Evolutionary conservation across 2,113 vertebrate species (phyloP), one percentile per base, ranked within the genome.

Genomic region (chimpanzee (Pan troglodytes)): DNA sequence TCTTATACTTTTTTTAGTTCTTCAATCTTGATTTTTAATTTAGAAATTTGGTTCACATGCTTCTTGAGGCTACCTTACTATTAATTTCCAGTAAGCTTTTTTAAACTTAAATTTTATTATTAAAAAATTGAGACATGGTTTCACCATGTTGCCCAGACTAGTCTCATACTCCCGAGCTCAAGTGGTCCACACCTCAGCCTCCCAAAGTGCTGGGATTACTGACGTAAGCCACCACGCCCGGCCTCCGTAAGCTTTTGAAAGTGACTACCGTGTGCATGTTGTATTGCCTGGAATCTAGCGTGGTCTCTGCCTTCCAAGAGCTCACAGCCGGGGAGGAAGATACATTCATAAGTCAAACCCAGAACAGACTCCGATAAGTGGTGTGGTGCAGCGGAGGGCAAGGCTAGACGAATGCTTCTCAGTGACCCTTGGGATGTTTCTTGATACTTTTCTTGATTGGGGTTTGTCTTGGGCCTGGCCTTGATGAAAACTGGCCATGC

Each of bases 21-120:
- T 92, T 72, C 50, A 14, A 1, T 72, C 85, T 76, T 89, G 43
- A 70, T 70, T 93, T 93, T 93, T 57, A 64, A 23, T 61, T 83
- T 80, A 20, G 38, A 94, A 84, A 38, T 72, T 23, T n/a, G 48
- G 18, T n/a, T 68, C 18, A 2, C 45, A 2, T 82, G 80, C 17
- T 0, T 88, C 57, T 70, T 93, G 67, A 67, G 50, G 43, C 72
- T 75, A 0, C 40, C 2, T 12, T 64, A 27, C 57, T 43, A 5
- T n/a, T 61, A 45, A 30, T 32, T 81, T 82, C 72, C 25, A 35
- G 72, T 52, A 50, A 79, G 27, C 35, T n/a, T 50, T 50, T 43
- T 22, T 67, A 61, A 27, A 61, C 30, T 61, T 61, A 30, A 30
- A 30, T 30, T 61, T 61, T 61, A 61, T 61, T 61, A 61, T 61